Conservation (phyloP, 1,140 invertebrate species). For the Dinoponera quadriceps region DNA sequence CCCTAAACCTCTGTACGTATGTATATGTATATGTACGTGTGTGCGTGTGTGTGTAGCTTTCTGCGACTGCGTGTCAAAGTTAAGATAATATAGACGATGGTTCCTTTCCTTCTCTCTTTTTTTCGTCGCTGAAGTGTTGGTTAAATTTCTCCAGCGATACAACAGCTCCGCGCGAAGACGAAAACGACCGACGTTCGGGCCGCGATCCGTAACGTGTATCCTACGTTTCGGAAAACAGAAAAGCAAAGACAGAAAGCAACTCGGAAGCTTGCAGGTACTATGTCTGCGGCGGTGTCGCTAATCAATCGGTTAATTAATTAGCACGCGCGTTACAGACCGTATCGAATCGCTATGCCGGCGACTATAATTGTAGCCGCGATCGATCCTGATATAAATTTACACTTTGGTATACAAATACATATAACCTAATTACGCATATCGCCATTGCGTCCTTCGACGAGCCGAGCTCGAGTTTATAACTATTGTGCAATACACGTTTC, state of each 20-base stretch:
- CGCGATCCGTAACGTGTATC: slow-evolving; percentile 29
- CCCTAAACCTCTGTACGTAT: no score
- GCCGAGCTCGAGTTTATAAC: slow-evolving; percentile 1
- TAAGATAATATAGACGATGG: not conserved
- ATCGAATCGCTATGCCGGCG: slow-evolving; percentile 34
- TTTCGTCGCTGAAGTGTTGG: not conserved
- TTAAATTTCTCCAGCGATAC: not conserved
- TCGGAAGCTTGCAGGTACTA: slow-evolving; percentile 3
- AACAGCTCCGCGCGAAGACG: slow-evolving; percentile 30
- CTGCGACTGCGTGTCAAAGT: not conserved
- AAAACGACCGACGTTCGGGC: slow-evolving; percentile 17
- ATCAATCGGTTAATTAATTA: slow-evolving; percentile 55
- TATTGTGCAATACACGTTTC: slow-evolving; percentile 18
- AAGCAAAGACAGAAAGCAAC: slow-evolving; percentile 50
- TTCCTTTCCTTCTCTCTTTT: not conserved
- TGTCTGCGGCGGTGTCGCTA: not conserved
- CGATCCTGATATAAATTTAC: slow-evolving; percentile 73
- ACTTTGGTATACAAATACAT: slow-evolving; percentile 80
- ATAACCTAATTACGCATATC: slow-evolving; percentile 47
- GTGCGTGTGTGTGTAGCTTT: no score
- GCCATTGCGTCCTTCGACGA: slow-evolving; percentile 43
- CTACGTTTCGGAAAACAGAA: slow-evolving; percentile 14
- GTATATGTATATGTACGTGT: no score
- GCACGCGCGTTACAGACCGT: slow-evolving; percentile 35
- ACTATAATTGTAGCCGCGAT: slow-evolving; percentile 36